phyloP scores from a whole-genome alignment of 2,113 vertebrate genomes.

The Casuarius casuarius region DNA sequence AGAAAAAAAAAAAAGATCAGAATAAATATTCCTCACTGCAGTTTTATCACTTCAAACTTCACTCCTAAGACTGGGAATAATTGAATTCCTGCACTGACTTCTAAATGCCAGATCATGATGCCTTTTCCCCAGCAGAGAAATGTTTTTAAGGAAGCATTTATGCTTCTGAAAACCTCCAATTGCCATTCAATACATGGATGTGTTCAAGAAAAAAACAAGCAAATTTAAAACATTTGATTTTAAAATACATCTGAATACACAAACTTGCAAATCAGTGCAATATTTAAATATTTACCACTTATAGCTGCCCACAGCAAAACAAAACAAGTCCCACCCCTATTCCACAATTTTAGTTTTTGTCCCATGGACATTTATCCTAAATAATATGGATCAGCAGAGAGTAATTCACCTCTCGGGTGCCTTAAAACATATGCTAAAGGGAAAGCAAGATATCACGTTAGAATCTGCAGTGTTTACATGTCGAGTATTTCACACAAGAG shows the following conservation, averaged over 20 bases:
- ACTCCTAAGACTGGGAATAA: background rate
- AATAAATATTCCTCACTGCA: background rate
- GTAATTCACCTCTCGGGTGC: background rate
- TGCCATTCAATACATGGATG: background rate
- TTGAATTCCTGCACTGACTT: background rate
- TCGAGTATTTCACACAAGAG: background rate
- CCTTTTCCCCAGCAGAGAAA: background rate
- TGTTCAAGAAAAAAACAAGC: background rate
- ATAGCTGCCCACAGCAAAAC: background rate
- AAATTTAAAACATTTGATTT: background rate
- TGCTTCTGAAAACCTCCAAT: background rate
- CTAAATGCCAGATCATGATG: background rate
- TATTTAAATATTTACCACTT: background rate
- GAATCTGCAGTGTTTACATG: background rate
- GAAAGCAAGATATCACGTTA: background rate
- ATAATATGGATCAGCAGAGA: background rate
- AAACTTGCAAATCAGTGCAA: background rate
- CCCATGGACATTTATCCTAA: background rate
- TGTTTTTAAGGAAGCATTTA: background rate
- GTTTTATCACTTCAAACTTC: background rate
- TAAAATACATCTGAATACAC: background rate
- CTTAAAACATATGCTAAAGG: background rate
- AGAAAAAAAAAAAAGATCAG: background rate
- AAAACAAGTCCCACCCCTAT: background rate
- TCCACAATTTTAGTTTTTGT: background rate